A percentile compares a stretch with the other conserved stretches of the same genome.
phyloP scores from a whole-genome alignment of 2,888 invertebrate genomes.

The Escarpia spicata region DNA sequence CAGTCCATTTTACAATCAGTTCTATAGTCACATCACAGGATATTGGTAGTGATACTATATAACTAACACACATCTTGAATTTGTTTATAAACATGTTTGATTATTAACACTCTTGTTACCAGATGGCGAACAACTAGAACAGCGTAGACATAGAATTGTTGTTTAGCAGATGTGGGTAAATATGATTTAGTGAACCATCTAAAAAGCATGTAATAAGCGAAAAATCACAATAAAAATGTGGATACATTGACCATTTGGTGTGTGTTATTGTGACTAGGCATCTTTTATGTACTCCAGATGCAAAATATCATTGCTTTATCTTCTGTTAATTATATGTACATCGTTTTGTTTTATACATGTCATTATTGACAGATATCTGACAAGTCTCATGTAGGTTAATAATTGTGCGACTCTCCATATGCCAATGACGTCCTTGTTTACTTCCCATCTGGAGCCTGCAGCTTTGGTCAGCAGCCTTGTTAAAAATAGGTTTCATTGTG shows the following conservation, averaged over 20 bases:
- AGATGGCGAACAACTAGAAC: neutral
- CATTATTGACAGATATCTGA: no score
- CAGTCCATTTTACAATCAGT: neutral
- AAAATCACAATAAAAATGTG: constrained; percentile 13
- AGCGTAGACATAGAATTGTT: neutral
- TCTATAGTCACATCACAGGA: neutral
- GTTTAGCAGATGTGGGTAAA: neutral
- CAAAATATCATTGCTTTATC: no score
- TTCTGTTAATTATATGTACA: no score
- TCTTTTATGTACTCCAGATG: neutral
- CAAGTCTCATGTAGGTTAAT: no score
- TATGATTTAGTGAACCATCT: neutral
- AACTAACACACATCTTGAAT: neutral
- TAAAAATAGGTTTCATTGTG: no score
- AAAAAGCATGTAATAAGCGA: neutral
- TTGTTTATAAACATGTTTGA: neutral
- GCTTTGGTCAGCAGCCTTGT: no score
- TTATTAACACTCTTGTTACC: constrained; percentile 2
- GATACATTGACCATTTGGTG: neutral
- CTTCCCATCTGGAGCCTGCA: no score
- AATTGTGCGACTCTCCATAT: no score
- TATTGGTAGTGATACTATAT: neutral
- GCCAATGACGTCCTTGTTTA: no score
- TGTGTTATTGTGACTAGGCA: neutral
- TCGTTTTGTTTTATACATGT: no score